Evolutionary conservation across 2,888 invertebrate species (phyloP), one percentile per base, ranked within the genome.

Genomic region (Acrocyrtus sp.): DNA sequence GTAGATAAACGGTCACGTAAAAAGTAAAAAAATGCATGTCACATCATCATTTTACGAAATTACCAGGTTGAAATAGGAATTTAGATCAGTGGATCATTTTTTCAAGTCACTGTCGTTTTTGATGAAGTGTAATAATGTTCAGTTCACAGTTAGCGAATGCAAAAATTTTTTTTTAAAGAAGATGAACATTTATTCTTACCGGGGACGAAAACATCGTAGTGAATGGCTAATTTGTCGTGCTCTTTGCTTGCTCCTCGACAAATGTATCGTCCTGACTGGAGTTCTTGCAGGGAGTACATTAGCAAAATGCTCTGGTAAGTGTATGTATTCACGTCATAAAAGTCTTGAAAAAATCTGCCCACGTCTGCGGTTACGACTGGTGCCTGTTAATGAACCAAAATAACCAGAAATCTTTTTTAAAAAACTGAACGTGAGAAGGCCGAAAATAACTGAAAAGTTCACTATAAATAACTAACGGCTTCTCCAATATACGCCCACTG

Each of bases 401-500:
- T 27, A 51, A 62, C 34, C 22, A 6, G n/a, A 51, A 22, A 19
- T 22, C 10, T 51, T 24, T 22, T 51, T 22, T n/a, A n/a, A n/a
- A n/a, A n/a, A n/a, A n/a, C n/a, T n/a, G n/a, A n/a, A n/a, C n/a
- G n/a, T n/a, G 24, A 12, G 17, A 43, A 26, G 26, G n/a, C 6
- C 47, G 15, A 41, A 39, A 21, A 41, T 17, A 56, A 47, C n/a
- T 45, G 27, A 21, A 21, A 56, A 22, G 10, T 39, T 45, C 22
- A 27, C n/a, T 60, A 26, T 17, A 56, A 8, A 17, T 17, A 43
- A 19, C 74, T 73, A 54, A 79, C 77, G 26, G 69, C 79, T 51
- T 79, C 77, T 12, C 79, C 79, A 50, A 77, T 54, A 29, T 79
- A 79, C n/a, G 66, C 66, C 77, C 77, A 79, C 43, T 77, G 76